These are phyloP conservation scores for Tapirus indicus DNA, from an alignment of 2,797 vertebrate genomes.

Conservation along the genomic window DNA sequence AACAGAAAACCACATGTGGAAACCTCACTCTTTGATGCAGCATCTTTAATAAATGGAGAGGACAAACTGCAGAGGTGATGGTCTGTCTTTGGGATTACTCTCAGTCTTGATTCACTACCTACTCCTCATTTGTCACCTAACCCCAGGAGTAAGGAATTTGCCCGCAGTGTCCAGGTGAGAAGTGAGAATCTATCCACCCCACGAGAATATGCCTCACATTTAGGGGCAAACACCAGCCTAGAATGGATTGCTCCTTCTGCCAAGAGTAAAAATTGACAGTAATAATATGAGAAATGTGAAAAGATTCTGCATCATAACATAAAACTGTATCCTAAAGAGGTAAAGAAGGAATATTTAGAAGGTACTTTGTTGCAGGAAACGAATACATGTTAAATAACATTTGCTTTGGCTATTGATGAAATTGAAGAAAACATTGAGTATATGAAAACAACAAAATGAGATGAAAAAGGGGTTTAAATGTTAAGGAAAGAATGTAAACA, in stretches of 20 bases:
- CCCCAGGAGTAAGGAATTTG: neutral
- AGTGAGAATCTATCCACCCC: neutral
- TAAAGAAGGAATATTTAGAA: neutral
- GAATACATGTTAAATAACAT: neutral
- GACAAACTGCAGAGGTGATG: neutral
- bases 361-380: neutral
- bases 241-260: neutral
- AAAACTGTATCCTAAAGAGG: neutral
- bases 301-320: neutral
- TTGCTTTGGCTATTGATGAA: neutral
- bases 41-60: neutral
- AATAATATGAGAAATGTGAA: neutral
- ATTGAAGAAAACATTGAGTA: neutral
- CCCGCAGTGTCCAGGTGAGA: neutral
- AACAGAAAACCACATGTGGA: neutral
- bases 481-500: neutral
- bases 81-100: neutral
- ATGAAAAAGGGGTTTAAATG: neutral
- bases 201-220: neutral
- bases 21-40: neutral
- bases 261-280: neutral
- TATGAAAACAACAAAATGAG: neutral
- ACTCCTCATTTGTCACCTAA: neutral
- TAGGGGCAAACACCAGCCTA: neutral
- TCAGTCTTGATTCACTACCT: neutral